Percentiles rank a stretch among this genome's conserved stretches.
These are phyloP conservation scores for Montipora sp. DNA, from an alignment of 64 coral and sea anemone species.

Conservation along the genomic window DNA sequence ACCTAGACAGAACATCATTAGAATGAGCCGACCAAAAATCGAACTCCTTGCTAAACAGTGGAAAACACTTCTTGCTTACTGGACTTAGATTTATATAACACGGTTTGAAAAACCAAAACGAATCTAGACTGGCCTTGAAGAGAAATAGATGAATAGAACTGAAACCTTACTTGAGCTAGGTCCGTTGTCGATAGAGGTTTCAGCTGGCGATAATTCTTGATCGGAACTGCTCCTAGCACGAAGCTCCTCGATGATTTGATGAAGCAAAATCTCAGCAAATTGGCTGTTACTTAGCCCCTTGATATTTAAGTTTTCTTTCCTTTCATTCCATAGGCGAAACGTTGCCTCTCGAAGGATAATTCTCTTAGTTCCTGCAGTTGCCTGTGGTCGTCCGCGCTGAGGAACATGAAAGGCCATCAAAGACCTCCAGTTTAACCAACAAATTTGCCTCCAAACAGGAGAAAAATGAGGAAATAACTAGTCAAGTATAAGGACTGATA, in stretches of 20 bases:
- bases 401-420: conserved; percentile 19
- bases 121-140: too few species aligned
- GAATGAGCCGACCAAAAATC: background rate
- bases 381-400: background rate
- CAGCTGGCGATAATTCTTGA: background rate
- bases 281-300: background rate
- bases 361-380: background rate
- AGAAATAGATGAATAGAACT: too few species aligned
- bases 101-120: too few species aligned
- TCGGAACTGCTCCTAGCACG: background rate
- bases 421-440: background rate
- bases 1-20: background rate
- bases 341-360: conserved; percentile 20
- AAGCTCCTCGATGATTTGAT: conserved; percentile 3
- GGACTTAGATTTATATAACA: too few species aligned
- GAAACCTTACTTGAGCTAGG: too few species aligned
- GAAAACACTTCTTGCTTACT: too few species aligned
- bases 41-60: too few species aligned
- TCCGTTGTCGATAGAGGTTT: too few species aligned
- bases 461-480: background rate
- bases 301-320: conserved; percentile 13
- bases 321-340: background rate
- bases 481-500: background rate
- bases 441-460: conserved; percentile 2
- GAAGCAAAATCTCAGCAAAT: conserved; percentile 27